phyloP scores from a whole-genome alignment of 2,888 invertebrate species.

The Melolontha melolontha region DNA sequence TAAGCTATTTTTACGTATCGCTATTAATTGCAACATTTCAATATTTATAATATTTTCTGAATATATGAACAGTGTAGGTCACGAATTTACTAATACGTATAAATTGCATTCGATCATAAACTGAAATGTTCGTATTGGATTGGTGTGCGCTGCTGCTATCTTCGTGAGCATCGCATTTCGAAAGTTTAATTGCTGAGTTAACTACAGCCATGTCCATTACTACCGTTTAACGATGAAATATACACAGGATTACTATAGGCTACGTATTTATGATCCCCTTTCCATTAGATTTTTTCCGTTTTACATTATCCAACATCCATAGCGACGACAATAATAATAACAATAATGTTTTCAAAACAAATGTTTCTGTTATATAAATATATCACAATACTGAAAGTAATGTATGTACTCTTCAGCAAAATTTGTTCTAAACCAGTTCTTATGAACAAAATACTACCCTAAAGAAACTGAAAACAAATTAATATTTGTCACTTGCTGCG shows the following conservation, averaged over 20 bases:
- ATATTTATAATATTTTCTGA: too few species aligned
- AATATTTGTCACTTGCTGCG: too few species aligned
- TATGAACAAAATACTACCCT: too few species aligned
- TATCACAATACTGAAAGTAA: too few species aligned
- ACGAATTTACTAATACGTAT: slow-evolving; percentile 51
- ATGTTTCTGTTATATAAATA: too few species aligned
- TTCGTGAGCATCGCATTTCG: slow-evolving; percentile 60
- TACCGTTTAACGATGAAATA: slow-evolving; percentile 61
- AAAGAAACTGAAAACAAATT: too few species aligned
- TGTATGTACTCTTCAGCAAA: too few species aligned
- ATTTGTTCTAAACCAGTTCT: too few species aligned
- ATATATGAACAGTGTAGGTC: not conserved
- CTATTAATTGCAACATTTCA: too few species aligned
- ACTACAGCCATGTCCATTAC: slow-evolving; percentile 61
- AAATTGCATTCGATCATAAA: slow-evolving; percentile 63
- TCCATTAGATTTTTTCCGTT: slow-evolving; percentile 4
- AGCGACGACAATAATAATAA: not conserved
- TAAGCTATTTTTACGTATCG: too few species aligned
- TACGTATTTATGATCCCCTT: slow-evolving; percentile 32
- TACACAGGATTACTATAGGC: slow-evolving; percentile 45
- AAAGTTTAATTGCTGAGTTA: slow-evolving; percentile 64
- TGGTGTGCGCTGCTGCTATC: slow-evolving; percentile 57
- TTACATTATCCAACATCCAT: not conserved
- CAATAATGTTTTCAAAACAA: too few species aligned
- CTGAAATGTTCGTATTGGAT: slow-evolving; percentile 60